Evolutionary conservation across 2,113 vertebrate genomes (phyloP).

Genomic region (Mirza zaza): DNA sequence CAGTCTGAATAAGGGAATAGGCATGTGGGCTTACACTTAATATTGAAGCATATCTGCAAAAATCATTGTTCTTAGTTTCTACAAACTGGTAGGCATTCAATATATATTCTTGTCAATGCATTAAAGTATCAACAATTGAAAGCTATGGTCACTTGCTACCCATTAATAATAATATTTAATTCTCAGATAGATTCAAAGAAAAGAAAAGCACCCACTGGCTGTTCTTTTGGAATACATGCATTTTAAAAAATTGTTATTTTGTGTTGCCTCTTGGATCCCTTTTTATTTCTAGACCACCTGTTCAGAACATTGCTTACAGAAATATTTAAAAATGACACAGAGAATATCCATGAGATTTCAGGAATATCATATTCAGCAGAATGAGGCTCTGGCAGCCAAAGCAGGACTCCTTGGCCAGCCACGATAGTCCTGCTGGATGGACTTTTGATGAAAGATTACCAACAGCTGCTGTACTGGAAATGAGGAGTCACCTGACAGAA

Average conservation of each 20-base stretch:
- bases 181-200: conserved; percentile 16
- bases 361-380: conserved; percentile 99
- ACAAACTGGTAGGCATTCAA: neutral
- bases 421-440: conserved; percentile 77
- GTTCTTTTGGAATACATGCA: conserved; percentile 29
- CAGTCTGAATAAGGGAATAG: neutral
- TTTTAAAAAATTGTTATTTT: conserved; percentile 34
- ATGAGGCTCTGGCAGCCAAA: conserved; percentile 97
- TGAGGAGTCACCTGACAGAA: conserved; percentile 35
- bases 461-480: conserved; percentile 28
- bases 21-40: neutral
- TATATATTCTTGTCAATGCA: neutral
- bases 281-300: conserved; percentile 88
- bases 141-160: conserved; percentile 11
- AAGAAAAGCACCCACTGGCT: neutral
- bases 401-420: conserved; percentile 94
- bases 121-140: conserved; percentile 35
- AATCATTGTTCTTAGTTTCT: neutral
- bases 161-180: conserved; percentile 32
- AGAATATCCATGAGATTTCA: conserved; percentile 99
- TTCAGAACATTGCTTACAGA: conserved; percentile 96
- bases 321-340: conserved; percentile 99
- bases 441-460: conserved; percentile 44
- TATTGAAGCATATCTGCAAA: neutral
- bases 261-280: conserved; percentile 51